Conservation (phyloP, 2,113 vertebrate species). For the Stictonetta naevosa region DNA sequence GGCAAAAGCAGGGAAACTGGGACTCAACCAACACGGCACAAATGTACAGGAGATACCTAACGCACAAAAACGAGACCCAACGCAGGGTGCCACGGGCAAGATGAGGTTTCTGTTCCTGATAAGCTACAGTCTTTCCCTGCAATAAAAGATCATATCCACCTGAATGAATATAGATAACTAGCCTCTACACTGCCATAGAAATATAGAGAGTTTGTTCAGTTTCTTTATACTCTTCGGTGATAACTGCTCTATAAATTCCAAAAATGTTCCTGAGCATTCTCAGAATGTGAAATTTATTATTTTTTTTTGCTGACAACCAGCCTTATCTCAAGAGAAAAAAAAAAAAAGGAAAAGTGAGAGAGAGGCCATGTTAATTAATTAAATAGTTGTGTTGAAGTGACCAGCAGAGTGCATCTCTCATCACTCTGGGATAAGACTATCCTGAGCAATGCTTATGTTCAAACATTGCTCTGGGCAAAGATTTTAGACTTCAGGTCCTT, state of each 20-base stretch:
- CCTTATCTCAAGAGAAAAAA: not conserved
- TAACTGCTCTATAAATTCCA: not conserved
- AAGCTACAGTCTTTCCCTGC: not conserved
- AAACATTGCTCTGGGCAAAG: not conserved
- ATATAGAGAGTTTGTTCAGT: not conserved
- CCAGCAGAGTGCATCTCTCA: not conserved
- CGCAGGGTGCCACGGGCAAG: fast-evolving
- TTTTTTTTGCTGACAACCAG: not conserved
- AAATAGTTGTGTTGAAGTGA: not conserved
- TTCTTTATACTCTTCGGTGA: not conserved
- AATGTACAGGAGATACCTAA: fast-evolving
- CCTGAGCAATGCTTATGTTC: not conserved
- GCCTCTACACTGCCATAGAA: not conserved
- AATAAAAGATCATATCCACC: not conserved
- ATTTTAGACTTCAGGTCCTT: not conserved
- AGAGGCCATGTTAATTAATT: not conserved
- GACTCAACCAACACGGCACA: not conserved
- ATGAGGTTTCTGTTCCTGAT: not conserved
- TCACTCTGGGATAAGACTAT: not conserved
- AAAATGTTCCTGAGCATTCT: conserved; percentile 16
- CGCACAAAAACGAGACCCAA: not conserved
- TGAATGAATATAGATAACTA: not conserved
- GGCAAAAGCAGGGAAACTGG: not conserved
- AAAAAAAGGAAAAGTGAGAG: not conserved
- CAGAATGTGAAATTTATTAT: not conserved